Evolutionary conservation across 64 coral and sea anemone species (phyloP), one percentile per base, ranked within the genome.

Genomic region (Orbicella faveolata): DNA sequence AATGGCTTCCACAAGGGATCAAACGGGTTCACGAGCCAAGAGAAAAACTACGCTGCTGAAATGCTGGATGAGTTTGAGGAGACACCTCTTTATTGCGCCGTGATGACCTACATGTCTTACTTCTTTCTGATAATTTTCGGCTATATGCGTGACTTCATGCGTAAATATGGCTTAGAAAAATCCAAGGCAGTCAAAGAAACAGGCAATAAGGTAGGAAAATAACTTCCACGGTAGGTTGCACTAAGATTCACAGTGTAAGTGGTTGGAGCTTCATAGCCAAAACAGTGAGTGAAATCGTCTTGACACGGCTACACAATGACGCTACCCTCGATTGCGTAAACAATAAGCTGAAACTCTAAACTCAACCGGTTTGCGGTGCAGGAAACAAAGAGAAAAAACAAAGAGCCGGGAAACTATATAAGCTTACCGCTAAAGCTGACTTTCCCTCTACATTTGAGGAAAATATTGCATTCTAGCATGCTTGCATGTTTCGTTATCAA

Each of bases 71-170:
- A 86, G 48, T 91, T 94, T 39, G 93, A 94, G 51, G 74, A 91
- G 44, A 94, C 93, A 13, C 93, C 89, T 21, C 37, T 94, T n/a
- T 39, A 68, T 16, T 76, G 87, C 0, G 93, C 93, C 2, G 93
- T 94, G 39, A 81, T 90, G 89, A 94, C 93, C 2, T 94, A 94
- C 68, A 62, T 90, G 34, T 83, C 88, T 0, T 91, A 94, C 19
- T 67, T 89, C 21, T 75, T 94, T 65, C 36, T 94, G 4, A 86
- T 94, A 44, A 65, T 94, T 35, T 94, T 94, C 70, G 93, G 93
- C 9, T 88, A 94, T 53, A n/a, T 94, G 20, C 83, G 93, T 63
- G 93, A 94, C 69, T 91, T 94, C 23, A 91, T 91, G 93, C 89
- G 93, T 41, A 90, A 90, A 25, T 91, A 94, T 53, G 83, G 93